Evolutionary conservation across 2,888 invertebrate species (phyloP).

Genomic region (Harpalus rubripes): DNA sequence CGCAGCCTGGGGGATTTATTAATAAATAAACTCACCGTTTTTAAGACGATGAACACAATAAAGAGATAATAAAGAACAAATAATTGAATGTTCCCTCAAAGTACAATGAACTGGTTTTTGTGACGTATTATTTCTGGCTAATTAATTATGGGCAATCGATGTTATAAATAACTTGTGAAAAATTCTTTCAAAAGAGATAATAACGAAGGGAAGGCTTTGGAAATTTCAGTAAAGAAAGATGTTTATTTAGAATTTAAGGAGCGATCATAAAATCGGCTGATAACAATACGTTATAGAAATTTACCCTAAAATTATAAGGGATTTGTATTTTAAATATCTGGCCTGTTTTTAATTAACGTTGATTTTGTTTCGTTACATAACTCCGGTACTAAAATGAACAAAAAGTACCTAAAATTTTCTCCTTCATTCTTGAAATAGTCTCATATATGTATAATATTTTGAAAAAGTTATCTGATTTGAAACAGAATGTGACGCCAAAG

Average conservation of each 20-base stretch:
- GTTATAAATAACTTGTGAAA: constrained; percentile 5
- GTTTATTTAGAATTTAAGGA: constrained; percentile 8
- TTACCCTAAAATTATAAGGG: not conserved
- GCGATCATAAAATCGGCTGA: not conserved
- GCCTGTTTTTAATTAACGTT: not conserved
- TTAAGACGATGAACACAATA: constrained; percentile 58
- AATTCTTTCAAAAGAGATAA: constrained; percentile 9
- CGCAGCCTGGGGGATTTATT: constrained; percentile 51
- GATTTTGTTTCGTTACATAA: not conserved
- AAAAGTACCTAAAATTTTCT: too few relatives aligned
- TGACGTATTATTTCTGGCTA: constrained; percentile 22
- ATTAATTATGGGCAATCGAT: constrained; percentile 33
- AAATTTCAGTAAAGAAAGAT: not conserved
- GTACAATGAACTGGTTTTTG: constrained; percentile 13
- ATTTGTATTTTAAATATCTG: not conserved
- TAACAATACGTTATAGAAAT: constrained; percentile 18
- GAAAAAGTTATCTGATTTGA: too few relatives aligned
- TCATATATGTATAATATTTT: too few relatives aligned
- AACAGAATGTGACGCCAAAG: too few relatives aligned
- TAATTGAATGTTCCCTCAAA: constrained; percentile 54
- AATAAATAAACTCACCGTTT: constrained; percentile 60
- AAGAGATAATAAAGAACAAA: constrained; percentile 61
- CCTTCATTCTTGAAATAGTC: too few relatives aligned
- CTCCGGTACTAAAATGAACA: too few relatives aligned
- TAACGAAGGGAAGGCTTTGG: not conserved